phyloP scores from a whole-genome alignment of 2,888 invertebrate genomes.

The Callosobruchus maculatus region DNA sequence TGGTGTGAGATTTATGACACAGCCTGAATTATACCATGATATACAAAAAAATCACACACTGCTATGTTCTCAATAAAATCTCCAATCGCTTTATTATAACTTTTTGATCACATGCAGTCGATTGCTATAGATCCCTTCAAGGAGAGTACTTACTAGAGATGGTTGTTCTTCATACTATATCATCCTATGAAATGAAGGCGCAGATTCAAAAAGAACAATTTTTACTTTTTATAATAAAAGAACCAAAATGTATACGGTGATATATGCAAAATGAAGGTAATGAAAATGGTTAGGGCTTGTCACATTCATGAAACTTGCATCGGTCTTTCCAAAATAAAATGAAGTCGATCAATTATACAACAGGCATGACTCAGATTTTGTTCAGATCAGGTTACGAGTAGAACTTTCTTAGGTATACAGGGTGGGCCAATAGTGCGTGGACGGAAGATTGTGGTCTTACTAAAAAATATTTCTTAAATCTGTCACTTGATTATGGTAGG shows the following conservation, averaged over 20 bases:
- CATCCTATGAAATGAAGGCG: conserved; percentile 71
- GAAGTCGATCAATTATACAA: no score
- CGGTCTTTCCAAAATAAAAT: no score
- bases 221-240: conserved; percentile 55
- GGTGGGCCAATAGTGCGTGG: no score
- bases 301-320: neutral
- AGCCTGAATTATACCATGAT: no score
- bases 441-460: no score
- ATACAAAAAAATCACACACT: neutral
- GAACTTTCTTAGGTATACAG: no score
- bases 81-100: neutral
- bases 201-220: conserved; percentile 71
- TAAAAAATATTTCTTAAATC: no score
- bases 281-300: neutral
- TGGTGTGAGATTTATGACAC: no score
- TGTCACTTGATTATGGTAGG: no score
- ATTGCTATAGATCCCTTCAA: conserved; percentile 1
- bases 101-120: neutral
- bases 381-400: no score
- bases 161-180: conserved; percentile 52
- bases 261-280: neutral
- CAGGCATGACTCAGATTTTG: no score
- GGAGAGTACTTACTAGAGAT: conserved; percentile 44
- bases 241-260: conserved; percentile 24
- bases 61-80: neutral